These are phyloP conservation scores for Pygoscelis antarcticus DNA, from an alignment of 2,113 vertebrate species.

Conservation along the genomic window DNA sequence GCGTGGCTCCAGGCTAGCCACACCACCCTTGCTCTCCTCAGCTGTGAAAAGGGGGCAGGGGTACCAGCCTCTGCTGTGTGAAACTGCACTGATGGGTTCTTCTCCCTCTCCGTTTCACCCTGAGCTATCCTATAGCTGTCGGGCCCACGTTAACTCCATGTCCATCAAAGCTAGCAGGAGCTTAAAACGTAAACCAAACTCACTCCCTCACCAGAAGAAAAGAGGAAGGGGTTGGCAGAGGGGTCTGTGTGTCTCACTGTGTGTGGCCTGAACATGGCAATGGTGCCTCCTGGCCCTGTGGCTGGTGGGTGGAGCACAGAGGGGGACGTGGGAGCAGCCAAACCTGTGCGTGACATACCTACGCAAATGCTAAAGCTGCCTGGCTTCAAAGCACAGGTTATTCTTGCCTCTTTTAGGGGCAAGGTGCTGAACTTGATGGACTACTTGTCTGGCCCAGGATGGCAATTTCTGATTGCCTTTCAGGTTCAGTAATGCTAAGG, in stretches of 20 bases:
- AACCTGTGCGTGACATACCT: background rate
- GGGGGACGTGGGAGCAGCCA: background rate
- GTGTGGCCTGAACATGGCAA: background rate
- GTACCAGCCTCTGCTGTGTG: background rate
- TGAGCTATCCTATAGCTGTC: background rate
- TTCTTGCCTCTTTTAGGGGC: background rate
- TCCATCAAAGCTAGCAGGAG: background rate
- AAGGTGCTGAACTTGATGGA: background rate
- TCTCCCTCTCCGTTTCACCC: background rate
- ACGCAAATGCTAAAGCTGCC: background rate
- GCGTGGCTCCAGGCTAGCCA: background rate
- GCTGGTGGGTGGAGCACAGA: background rate
- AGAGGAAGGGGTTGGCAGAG: fast-evolving
- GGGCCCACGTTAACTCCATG: fast-evolving
- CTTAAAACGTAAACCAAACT: background rate
- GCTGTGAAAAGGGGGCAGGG: background rate
- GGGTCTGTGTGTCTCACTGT: background rate
- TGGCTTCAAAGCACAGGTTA: background rate
- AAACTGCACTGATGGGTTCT: background rate
- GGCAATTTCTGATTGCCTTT: background rate
- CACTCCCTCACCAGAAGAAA: background rate
- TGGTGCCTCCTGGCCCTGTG: background rate
- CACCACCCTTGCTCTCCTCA: background rate
- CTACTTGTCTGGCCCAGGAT: background rate
- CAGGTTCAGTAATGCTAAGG: background rate